Conservation (phyloP, 2,113 vertebrate species). For the Arizona elegans region DNA sequence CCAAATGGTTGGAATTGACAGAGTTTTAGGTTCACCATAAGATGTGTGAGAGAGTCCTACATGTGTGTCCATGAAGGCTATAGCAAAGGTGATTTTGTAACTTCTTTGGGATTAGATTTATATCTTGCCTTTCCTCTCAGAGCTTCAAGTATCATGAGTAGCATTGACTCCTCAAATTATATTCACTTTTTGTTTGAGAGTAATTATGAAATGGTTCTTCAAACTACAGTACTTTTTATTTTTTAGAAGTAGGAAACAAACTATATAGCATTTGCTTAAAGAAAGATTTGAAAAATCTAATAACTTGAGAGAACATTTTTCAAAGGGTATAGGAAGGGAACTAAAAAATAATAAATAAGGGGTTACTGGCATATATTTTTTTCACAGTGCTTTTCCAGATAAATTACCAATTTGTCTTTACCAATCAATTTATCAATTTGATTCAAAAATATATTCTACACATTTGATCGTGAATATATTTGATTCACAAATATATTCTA, state of each 20-base stretch:
- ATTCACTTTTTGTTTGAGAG: neutral
- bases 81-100: neutral
- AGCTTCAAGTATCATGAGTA: neutral
- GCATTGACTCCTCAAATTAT: neutral
- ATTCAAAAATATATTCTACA: no score
- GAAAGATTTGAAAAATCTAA: neutral
- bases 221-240: no score
- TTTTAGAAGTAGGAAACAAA: neutral
- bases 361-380: neutral
- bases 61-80: neutral
- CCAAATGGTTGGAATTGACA: neutral
- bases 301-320: neutral
- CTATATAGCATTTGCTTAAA: accelerated
- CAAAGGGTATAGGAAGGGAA: neutral
- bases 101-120: neutral
- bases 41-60: neutral
- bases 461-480: no score
- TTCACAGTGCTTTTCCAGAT: neutral
- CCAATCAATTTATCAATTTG: no score
- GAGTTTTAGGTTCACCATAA: neutral
- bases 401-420: neutral
- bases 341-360: neutral
- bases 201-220: neutral
- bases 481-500: no score
- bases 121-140: neutral